Evolutionary conservation across 2,797 vertebrate genomes (phyloP).

Genomic region (Argyrosomus regius): DNA sequence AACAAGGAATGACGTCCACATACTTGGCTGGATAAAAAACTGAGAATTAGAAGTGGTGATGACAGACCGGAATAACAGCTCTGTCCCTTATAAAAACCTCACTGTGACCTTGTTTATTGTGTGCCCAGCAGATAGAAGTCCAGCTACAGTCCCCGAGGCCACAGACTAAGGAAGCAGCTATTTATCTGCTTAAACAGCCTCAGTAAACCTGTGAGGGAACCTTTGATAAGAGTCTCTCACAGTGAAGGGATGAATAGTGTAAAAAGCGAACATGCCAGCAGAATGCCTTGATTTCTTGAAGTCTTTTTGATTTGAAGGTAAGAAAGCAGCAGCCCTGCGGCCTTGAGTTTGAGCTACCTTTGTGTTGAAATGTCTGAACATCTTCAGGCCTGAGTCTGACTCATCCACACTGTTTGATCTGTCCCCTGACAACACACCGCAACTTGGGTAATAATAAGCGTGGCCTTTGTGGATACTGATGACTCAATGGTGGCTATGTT

Average conservation of each 20-base stretch:
- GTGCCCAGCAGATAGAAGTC: constrained; percentile 29
- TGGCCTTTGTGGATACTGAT: constrained; percentile 21
- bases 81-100: constrained; percentile 14
- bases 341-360: constrained; percentile 48
- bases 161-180: constrained; percentile 38
- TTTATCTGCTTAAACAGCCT: constrained; percentile 55
- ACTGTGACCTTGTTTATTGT: constrained; percentile 52
- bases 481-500: constrained; percentile 22
- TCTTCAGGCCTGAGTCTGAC: constrained; percentile 37
- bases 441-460: constrained; percentile 37
- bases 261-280: constrained; percentile 33
- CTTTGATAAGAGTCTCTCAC: constrained; percentile 38
- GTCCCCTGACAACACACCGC: constrained; percentile 10
- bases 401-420: constrained; percentile 34
- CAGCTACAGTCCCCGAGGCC: constrained; percentile 28
- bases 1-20: constrained; percentile 12
- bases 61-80: constrained; percentile 15
- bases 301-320: constrained; percentile 43
- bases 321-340: constrained; percentile 31
- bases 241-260: constrained; percentile 23
- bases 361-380: constrained; percentile 50
- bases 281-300: constrained; percentile 31
- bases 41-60: constrained; percentile 23
- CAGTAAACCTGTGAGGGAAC: constrained; percentile 12
- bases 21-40: constrained; percentile 23